phyloP scores from a whole-genome alignment of 92 coral and sea anemone species.

The Porites divaricata region DNA sequence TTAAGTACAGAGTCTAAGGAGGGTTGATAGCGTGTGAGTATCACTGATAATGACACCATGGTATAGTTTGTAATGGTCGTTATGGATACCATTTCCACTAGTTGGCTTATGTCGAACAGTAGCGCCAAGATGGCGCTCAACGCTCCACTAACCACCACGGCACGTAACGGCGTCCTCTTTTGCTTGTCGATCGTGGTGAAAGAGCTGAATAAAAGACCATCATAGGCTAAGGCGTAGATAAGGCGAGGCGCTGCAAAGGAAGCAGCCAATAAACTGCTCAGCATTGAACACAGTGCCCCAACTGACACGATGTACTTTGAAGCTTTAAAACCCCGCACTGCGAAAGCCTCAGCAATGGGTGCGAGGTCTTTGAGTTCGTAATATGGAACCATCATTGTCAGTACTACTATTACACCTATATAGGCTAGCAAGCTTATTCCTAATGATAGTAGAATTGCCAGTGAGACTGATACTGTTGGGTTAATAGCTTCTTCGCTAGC shows the following conservation, averaged over 20 bases:
- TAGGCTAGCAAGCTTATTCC: constrained; percentile 63
- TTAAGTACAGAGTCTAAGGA: constrained; percentile 38
- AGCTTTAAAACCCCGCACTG: constrained; percentile 51
- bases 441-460: constrained; percentile 62
- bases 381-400: constrained; percentile 85
- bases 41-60: constrained; percentile 75
- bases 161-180: constrained; percentile 71
- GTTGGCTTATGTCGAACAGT: constrained; percentile 59
- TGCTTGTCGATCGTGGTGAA: constrained; percentile 61
- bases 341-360: constrained; percentile 81
- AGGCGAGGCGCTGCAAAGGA: constrained; percentile 77
- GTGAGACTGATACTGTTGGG: constrained; percentile 70
- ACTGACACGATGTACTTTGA: constrained; percentile 80
- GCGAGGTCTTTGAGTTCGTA: constrained; percentile 56
- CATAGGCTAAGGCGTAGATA: constrained; percentile 85
- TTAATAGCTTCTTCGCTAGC: constrained; percentile 85
- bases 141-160: constrained; percentile 65
- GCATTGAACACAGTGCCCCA: constrained; percentile 75
- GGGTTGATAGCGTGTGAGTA: constrained; percentile 82
- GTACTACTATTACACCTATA: constrained; percentile 48
- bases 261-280: constrained; percentile 70
- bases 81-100: constrained; percentile 76
- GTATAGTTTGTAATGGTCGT: constrained; percentile 68
- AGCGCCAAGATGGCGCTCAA: constrained; percentile 67
- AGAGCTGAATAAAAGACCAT: constrained; percentile 77